Conservation (phyloP, 1,140 invertebrate species). For the Gonioctena quinquepunctata region DNA sequence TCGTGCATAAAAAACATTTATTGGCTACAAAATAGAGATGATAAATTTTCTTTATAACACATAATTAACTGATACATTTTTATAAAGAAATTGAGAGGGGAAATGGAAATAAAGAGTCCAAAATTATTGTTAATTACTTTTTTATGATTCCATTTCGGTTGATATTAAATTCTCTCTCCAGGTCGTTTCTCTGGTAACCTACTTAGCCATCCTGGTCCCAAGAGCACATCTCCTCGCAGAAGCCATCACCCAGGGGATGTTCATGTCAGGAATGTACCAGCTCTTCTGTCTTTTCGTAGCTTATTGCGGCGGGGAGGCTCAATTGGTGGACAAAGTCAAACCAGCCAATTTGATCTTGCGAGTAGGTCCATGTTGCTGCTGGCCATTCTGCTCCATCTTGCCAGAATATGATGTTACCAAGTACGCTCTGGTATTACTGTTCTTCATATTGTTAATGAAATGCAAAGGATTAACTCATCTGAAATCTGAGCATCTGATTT, state of each 20-base stretch:
- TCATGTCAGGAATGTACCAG: conserved; percentile 67
- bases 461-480: too few species aligned
- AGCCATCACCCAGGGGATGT: conserved; percentile 64
- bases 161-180: conserved; percentile 50
- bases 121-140: too few species aligned
- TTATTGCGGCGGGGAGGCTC: conserved; percentile 64
- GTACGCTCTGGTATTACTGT: conserved; percentile 53
- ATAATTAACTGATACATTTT: too few species aligned
- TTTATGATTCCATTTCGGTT: too few species aligned
- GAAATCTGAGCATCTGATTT: background rate
- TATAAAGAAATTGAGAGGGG: too few species aligned
- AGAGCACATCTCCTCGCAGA: conserved; percentile 65
- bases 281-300: conserved; percentile 64
- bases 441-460: too few species aligned
- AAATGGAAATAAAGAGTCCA: too few species aligned
- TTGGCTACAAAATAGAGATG: too few species aligned
- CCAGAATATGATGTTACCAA: conserved; percentile 61
- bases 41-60: too few species aligned
- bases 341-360: conserved; percentile 58
- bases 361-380: conserved; percentile 66
- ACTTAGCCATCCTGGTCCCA: conserved; percentile 63
- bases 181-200: conserved; percentile 62
- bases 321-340: conserved; percentile 60
- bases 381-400: conserved; percentile 63
- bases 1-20: too few species aligned